Percentiles rank a stretch among this genome's conserved stretches.
phyloP scores from a whole-genome alignment of 2,113 vertebrate species.

The Trogon surrucura region DNA sequence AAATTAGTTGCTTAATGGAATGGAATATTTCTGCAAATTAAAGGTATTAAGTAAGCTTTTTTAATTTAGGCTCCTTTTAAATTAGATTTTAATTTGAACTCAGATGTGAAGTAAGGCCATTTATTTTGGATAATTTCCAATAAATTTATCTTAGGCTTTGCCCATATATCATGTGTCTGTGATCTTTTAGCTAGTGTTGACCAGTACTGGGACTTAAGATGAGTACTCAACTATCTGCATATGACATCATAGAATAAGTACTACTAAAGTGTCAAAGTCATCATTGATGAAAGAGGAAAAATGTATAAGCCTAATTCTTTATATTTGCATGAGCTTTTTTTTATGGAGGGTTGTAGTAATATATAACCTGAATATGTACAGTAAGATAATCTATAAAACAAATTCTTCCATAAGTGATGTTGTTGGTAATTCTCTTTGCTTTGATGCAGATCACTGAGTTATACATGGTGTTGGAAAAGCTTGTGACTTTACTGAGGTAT shows the following conservation, averaged over 20 bases:
- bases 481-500: neutral
- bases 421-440: neutral
- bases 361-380: neutral
- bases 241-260: neutral
- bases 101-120: slow-evolving; percentile 59
- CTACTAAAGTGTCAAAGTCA: neutral
- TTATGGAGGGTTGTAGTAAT: neutral
- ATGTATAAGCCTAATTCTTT: neutral
- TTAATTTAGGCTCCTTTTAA: slow-evolving; percentile 75
- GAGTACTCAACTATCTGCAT: neutral
- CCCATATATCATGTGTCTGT: neutral
- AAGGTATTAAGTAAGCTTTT: slow-evolving; percentile 83
- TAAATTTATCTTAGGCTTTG: slow-evolving; percentile 10
- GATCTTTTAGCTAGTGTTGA: neutral
- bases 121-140: slow-evolving; percentile 68
- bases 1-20: slow-evolving; percentile 91
- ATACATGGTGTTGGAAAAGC: neutral
- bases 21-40: slow-evolving; percentile 85
- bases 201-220: neutral
- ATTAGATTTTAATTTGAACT: slow-evolving; percentile 88
- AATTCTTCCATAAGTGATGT: neutral
- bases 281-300: neutral
- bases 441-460: neutral
- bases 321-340: neutral
- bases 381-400: neutral